Evolutionary conservation across 2,888 invertebrate genomes (phyloP).

Genomic region (Parapristionchus giblindavisi): DNA sequence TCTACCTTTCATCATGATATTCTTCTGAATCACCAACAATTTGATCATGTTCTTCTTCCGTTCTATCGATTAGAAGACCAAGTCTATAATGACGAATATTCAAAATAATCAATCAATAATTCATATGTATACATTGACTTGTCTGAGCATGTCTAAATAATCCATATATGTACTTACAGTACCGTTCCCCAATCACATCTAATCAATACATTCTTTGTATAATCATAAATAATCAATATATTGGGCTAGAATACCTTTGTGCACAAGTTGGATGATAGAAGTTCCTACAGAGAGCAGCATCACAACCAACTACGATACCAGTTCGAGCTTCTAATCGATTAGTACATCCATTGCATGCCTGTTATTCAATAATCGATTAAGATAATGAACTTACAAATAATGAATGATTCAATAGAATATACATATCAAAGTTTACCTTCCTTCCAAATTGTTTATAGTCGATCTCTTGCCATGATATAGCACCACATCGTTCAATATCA

Average conservation of each 20-base stretch:
- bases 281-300: constrained; percentile 96
- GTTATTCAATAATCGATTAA: constrained; percentile 3
- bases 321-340: constrained; percentile 87
- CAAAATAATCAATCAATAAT: not conserved
- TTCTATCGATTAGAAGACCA: constrained; percentile 60
- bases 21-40: constrained; percentile 37
- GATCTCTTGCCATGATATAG: constrained; percentile 93
- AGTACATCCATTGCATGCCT: constrained; percentile 86
- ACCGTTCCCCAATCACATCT: not conserved
- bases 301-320: constrained; percentile 95
- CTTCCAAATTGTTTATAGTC: constrained; percentile 96
- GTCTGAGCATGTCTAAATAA: not conserved
- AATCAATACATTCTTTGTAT: too few species aligned
- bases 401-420: not conserved
- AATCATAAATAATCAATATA: not conserved
- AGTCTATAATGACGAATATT: constrained; percentile 45
- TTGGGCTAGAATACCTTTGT: constrained; percentile 56
- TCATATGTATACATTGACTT: not conserved
- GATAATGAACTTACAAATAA: not conserved
- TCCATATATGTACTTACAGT: not conserved
- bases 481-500: constrained; percentile 87
- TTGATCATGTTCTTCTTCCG: constrained; percentile 38
- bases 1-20: constrained; percentile 29
- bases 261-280: constrained; percentile 95
- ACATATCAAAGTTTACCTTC: constrained; percentile 73